Conservation (phyloP, 1,140 invertebrate species). For the Uloborus diversus region DNA sequence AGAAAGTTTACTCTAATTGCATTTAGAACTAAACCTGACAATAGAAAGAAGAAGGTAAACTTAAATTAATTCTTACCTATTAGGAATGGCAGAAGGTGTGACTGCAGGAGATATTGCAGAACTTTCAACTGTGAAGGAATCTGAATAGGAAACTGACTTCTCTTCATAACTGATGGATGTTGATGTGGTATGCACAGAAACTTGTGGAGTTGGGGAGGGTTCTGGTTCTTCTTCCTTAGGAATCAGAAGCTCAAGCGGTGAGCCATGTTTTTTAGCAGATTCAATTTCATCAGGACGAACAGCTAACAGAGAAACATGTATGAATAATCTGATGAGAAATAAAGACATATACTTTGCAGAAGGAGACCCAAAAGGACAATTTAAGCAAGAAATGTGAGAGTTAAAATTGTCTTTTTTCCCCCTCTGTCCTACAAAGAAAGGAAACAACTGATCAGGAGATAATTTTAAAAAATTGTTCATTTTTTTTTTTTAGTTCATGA, state of each 20-base stretch:
- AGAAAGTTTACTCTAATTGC: too few relatives aligned
- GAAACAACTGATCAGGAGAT: neutral
- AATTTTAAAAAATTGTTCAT: neutral
- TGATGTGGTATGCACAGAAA: neutral
- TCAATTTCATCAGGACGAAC: conserved; percentile 50
- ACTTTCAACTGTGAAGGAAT: conserved; percentile 40
- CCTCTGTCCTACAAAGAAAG: too few relatives aligned
- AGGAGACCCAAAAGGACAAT: too few relatives aligned
- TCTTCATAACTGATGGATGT: conserved; percentile 44
- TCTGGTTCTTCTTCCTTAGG: conserved; percentile 4
- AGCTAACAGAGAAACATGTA: neutral
- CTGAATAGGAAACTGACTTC: conserved; percentile 22
- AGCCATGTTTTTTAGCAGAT: conserved; percentile 46
- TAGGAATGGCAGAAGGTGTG: conserved; percentile 13
- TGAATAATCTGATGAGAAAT: too few relatives aligned
- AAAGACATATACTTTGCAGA: too few relatives aligned
- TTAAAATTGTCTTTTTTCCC: too few relatives aligned
- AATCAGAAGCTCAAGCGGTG: conserved; percentile 33
- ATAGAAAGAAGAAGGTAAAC: too few relatives aligned
- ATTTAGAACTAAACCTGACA: too few relatives aligned
- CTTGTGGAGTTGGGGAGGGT: neutral
- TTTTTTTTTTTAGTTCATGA: too few relatives aligned
- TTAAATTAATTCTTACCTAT: conserved; percentile 24
- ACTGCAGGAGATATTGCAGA: conserved; percentile 28
- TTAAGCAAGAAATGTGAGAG: too few relatives aligned